Percentiles rank a stretch among this genome's conserved stretches.
Conservation (phyloP, 2,888 invertebrate species). For the Synanthedon formicaeformis region DNA sequence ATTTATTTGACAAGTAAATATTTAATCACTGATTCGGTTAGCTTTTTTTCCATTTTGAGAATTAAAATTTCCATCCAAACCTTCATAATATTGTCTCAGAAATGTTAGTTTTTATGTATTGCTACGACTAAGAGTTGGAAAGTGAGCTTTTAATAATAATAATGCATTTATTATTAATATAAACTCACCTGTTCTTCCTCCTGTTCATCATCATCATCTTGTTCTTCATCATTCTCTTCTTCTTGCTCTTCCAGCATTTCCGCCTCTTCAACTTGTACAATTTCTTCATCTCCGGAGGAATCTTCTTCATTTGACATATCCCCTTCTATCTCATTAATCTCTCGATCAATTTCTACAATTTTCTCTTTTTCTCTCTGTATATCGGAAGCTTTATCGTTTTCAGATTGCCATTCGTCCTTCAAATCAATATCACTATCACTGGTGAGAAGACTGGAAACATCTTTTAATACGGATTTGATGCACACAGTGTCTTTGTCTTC, state of each 20-base stretch:
- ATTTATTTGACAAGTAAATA: too few species aligned
- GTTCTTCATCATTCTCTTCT: background rate
- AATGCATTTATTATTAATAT: too few species aligned
- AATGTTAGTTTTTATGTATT: too few species aligned
- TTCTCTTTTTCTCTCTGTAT: constrained; percentile 49
- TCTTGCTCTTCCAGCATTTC: constrained; percentile 14
- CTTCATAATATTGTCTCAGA: too few species aligned
- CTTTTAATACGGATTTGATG: constrained; percentile 14
- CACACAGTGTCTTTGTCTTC: constrained; percentile 1
- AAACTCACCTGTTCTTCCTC: constrained; percentile 8
- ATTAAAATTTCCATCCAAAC: too few species aligned
- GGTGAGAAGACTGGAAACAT: constrained; percentile 46
- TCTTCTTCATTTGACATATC: constrained; percentile 34
- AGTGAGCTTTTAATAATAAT: too few species aligned
- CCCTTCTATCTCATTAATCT: constrained; percentile 53
- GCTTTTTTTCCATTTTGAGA: too few species aligned
- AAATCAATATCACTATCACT: constrained; percentile 49
- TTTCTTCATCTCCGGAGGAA: constrained; percentile 11
- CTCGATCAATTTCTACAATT: constrained; percentile 56
- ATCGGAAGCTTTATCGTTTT: constrained; percentile 22
- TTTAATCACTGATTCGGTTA: too few species aligned
- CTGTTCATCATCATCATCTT: constrained; percentile 4
- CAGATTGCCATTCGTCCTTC: constrained; percentile 15
- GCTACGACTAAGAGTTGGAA: too few species aligned
- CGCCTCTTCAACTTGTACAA: constrained; percentile 5